Conservation (phyloP, 2,797 vertebrate species). For the Megaceryle alcyon region DNA sequence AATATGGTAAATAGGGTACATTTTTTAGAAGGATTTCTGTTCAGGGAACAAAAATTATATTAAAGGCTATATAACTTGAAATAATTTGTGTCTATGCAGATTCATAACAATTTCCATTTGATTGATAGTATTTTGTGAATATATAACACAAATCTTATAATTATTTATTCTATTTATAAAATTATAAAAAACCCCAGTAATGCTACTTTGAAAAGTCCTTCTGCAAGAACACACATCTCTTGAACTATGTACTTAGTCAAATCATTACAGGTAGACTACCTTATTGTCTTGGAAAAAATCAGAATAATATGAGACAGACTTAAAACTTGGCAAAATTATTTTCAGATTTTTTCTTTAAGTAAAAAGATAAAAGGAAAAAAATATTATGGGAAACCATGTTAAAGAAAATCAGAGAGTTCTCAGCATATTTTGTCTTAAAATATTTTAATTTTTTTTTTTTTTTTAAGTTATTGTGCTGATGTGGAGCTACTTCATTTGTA, state of each 20-base stretch:
- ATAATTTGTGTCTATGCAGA: background rate
- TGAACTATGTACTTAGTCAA: background rate
- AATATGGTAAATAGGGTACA: background rate
- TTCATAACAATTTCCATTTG: background rate
- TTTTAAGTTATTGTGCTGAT: background rate
- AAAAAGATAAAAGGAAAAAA: background rate
- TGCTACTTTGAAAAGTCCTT: background rate
- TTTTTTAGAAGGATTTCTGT: background rate
- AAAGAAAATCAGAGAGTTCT: background rate
- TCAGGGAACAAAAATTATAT: background rate
- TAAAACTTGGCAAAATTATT: background rate
- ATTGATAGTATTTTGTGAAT: background rate
- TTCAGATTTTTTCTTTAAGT: background rate
- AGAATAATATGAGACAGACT: background rate
- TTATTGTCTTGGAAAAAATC: background rate
- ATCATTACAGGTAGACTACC: background rate
- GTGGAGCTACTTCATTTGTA: background rate
- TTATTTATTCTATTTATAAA: background rate
- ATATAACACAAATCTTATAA: background rate
- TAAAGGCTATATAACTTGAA: background rate
- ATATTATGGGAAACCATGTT: background rate
- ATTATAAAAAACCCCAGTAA: no score
- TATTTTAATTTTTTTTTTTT: no score
- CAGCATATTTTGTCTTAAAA: background rate
- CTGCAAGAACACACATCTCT: background rate